Percentiles rank a stretch among this genome's conserved stretches.
phyloP scores from a whole-genome alignment of 2,888 invertebrate genomes.

The Andrena bicolor region DNA sequence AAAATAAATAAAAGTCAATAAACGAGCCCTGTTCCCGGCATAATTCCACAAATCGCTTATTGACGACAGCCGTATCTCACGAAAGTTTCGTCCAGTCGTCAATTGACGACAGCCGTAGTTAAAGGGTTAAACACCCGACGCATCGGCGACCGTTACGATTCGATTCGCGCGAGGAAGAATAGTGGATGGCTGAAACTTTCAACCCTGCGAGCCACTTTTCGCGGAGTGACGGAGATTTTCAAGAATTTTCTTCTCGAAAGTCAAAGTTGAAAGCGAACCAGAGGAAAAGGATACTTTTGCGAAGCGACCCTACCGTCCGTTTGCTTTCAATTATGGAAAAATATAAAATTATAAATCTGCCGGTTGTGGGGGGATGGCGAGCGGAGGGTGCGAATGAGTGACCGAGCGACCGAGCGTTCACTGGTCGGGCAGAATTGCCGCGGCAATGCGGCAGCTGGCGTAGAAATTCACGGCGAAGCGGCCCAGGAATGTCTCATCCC shows the following conservation, averaged over 20 bases:
- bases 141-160: no score
- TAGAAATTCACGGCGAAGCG: conserved; percentile 28
- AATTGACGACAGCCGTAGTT: no score
- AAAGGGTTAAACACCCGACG: background rate
- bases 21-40: no score
- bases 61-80: no score
- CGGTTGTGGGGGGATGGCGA: no score
- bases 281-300: background rate
- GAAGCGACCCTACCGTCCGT: background rate
- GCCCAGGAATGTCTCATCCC: conserved; percentile 48
- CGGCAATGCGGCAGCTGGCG: conserved; percentile 11
- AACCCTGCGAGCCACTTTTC: background rate
- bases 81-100: no score
- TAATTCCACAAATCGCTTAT: no score
- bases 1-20: no score
- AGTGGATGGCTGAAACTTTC: background rate
- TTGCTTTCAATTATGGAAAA: conserved; percentile 3
- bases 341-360: background rate
- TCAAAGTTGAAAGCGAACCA: background rate
- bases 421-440: conserved; percentile 24
- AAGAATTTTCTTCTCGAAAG: no score
- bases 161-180: no score
- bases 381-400: background rate
- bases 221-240: background rate
- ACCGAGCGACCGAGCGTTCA: background rate